Evolutionary conservation across 2,888 invertebrate species (phyloP).

Genomic region (Aricia artaxerxes): DNA sequence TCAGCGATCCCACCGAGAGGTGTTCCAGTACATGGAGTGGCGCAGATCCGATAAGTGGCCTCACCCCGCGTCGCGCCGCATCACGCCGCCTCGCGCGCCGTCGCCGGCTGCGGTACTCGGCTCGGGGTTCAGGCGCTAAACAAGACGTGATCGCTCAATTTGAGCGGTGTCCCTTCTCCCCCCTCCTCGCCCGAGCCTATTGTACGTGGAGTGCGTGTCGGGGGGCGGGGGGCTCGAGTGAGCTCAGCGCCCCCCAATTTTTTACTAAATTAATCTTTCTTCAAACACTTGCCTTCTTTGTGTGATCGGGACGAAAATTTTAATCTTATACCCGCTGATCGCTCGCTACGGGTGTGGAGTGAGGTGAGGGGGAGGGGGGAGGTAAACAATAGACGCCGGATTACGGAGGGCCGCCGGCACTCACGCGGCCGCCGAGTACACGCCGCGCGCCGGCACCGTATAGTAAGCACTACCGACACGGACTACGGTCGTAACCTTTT

Average conservation of each 20-base stretch:
- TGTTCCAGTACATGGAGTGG: neutral
- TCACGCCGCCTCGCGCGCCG: neutral
- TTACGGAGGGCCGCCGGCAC: conserved; percentile 37
- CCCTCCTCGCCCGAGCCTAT: neutral
- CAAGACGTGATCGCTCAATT: conserved; percentile 10
- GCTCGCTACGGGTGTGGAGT: conserved; percentile 37
- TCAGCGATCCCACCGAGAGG: neutral
- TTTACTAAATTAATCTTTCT: conserved; percentile 74
- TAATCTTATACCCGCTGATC: conserved; percentile 56
- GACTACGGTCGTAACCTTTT: no score
- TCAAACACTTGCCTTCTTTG: conserved; percentile 71
- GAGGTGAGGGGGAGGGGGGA: conserved; percentile 24
- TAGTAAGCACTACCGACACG: neutral
- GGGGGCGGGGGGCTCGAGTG: conserved; percentile 31
- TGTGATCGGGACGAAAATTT: conserved; percentile 58
- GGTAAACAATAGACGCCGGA: conserved; percentile 37
- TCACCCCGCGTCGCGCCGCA: neutral
- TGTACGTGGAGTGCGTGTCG: conserved; percentile 3
- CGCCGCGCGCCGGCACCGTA: neutral
- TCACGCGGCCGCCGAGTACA: neutral
- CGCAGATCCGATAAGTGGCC: conserved; percentile 9
- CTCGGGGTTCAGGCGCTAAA: neutral
- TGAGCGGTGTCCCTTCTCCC: neutral
- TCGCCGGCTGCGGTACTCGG: neutral
- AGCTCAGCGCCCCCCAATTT: conserved; percentile 50